phyloP scores from a whole-genome alignment of 1,140 invertebrate genomes.

The Sitodiplosis mosellana region DNA sequence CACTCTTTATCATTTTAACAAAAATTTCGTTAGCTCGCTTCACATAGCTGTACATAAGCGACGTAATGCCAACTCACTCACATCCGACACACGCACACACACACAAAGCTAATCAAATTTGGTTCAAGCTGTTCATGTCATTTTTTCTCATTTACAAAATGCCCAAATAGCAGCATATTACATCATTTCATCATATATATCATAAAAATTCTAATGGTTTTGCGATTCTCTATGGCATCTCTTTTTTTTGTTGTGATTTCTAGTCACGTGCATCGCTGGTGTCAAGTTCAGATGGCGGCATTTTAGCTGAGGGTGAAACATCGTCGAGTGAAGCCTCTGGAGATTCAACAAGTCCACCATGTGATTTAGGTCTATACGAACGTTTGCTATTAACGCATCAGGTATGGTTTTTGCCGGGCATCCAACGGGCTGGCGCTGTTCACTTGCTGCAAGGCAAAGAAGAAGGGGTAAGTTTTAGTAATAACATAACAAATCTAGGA shows the following conservation, averaged over 20 bases:
- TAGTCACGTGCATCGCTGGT: conserved; percentile 25
- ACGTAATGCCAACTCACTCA: no score
- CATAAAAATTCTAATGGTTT: not conserved
- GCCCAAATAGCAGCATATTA: no score
- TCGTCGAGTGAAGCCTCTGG: conserved; percentile 21
- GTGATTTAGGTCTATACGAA: conserved; percentile 69
- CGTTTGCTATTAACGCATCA: conserved; percentile 77
- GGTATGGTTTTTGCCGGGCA: conserved; percentile 89
- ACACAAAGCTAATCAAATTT: no score
- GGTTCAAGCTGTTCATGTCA: no score
- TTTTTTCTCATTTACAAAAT: no score
- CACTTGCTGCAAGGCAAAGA: conserved; percentile 85
- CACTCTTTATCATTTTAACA: no score
- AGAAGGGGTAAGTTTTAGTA: conserved; percentile 52
- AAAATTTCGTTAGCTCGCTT: no score
- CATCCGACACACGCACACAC: no score
- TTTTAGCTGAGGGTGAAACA: conserved; percentile 24
- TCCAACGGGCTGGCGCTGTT: conserved; percentile 77
- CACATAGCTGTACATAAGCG: no score
- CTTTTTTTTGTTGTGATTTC: conserved; percentile 8
- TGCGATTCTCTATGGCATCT: not conserved
- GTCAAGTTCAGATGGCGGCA: conserved; percentile 24
- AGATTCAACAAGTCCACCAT: conserved; percentile 31
- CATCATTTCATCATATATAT: no score
- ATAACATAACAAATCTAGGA: not conserved